Conservation (phyloP, 37 sponge, comb jelly and placozoan species). For the Chondrilla cf. caribensis region DNA sequence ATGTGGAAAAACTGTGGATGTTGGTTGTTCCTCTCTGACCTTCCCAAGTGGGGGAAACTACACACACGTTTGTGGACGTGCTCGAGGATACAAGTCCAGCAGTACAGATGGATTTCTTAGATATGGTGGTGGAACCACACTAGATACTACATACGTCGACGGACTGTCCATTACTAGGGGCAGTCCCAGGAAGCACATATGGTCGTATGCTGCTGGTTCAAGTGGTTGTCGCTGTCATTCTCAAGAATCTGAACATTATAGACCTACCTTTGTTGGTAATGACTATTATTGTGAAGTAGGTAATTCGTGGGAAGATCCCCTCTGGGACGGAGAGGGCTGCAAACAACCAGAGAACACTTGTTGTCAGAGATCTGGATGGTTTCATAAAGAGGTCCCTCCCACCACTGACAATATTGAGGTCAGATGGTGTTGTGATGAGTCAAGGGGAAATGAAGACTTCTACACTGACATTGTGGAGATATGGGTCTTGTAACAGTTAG, state of each 20-base stretch:
- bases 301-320: not conserved
- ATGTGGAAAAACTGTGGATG: not conserved
- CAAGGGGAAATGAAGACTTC: not conserved
- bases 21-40: not conserved
- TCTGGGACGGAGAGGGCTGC: constrained; percentile 18
- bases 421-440: not conserved
- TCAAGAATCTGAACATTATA: not conserved
- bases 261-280: not conserved
- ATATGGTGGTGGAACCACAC: not conserved
- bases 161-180: not conserved
- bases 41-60: not conserved
- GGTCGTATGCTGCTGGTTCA: not conserved
- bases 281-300: constrained; percentile 8
- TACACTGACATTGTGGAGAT: constrained; percentile 12
- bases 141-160: not conserved
- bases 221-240: not conserved
- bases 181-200: not conserved
- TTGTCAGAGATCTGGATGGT: not conserved
- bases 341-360: not conserved
- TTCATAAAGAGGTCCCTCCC: not conserved
- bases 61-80: not conserved
- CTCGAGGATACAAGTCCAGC: not conserved
- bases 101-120: not conserved
- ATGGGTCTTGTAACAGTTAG: constrained; percentile 12
- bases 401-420: constrained; percentile 3